These are phyloP conservation scores for Callitettix versicolor DNA, from an alignment of 1,140 invertebrate genomes.

Conservation along the genomic window DNA sequence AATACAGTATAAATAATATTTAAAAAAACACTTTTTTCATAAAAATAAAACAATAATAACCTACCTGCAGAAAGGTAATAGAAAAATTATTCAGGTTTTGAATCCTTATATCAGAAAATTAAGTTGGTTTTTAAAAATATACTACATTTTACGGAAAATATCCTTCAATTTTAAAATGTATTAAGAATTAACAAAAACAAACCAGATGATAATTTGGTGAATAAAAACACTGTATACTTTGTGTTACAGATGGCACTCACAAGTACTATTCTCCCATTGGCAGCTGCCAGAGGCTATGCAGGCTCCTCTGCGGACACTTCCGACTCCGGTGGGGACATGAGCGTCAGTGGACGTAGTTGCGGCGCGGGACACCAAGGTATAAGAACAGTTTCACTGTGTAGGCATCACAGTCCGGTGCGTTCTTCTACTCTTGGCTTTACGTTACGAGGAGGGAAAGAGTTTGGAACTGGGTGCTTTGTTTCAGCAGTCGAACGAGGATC, in stretches of 20 bases:
- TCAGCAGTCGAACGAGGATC: constrained; percentile 76
- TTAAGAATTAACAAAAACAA: too few relatives aligned
- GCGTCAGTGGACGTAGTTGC: constrained; percentile 1
- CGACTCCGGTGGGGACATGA: constrained; percentile 7
- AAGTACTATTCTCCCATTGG: background rate
- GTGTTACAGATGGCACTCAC: constrained; percentile 13
- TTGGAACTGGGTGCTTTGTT: constrained; percentile 86
- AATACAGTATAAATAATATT: too few relatives aligned
- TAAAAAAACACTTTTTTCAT: too few relatives aligned
- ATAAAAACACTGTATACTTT: too few relatives aligned
- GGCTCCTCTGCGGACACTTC: constrained; percentile 10
- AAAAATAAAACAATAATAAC: too few relatives aligned
- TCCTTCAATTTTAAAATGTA: too few relatives aligned
- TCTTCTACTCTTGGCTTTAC: constrained; percentile 58
- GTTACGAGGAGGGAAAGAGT: constrained; percentile 80
- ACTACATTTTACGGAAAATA: too few relatives aligned
- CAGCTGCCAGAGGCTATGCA: constrained; percentile 8
- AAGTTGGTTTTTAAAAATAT: too few relatives aligned
- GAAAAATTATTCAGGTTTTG: too few relatives aligned
- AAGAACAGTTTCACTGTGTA: constrained; percentile 5
- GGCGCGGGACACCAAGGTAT: background rate
- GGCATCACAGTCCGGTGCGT: background rate
- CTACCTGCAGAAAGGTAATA: too few relatives aligned
- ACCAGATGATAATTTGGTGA: too few relatives aligned
- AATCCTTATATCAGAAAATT: too few relatives aligned